These are phyloP conservation scores for Frieseomelitta varia DNA, from an alignment of 1,140 invertebrate genomes.

Conservation along the genomic window DNA sequence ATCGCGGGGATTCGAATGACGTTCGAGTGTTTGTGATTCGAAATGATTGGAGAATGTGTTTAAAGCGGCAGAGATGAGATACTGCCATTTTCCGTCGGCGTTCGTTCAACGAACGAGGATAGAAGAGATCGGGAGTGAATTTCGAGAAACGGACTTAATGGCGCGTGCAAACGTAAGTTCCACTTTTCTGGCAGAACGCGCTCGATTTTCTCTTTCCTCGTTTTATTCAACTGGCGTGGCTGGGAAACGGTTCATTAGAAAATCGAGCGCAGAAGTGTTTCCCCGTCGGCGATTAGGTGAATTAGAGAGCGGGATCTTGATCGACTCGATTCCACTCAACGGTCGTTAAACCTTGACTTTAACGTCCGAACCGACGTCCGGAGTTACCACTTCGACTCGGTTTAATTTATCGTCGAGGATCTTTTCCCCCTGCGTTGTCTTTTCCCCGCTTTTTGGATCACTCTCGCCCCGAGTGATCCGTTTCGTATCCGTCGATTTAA, in stretches of 20 bases:
- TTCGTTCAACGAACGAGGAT: background rate
- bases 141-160: constrained; percentile 10
- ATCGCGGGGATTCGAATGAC: too few relatives aligned
- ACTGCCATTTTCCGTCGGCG: background rate
- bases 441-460: background rate
- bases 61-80: background rate
- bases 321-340: background rate
- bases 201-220: constrained; percentile 14
- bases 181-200: background rate
- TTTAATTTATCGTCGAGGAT: background rate
- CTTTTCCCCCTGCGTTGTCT: too few relatives aligned
- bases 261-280: constrained; percentile 14
- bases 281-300: background rate
- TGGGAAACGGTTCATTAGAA: constrained; percentile 27
- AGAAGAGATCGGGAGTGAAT: background rate
- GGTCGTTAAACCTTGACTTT: background rate
- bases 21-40: background rate
- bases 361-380: background rate
- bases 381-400: background rate
- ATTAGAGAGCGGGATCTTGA: background rate
- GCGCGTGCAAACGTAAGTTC: constrained; percentile 12
- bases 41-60: background rate
- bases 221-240: background rate
- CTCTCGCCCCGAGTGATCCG: background rate
- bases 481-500: background rate